These are phyloP conservation scores for Papilio elwesi DNA, from an alignment of 2,888 invertebrate genomes.

Conservation along the genomic window DNA sequence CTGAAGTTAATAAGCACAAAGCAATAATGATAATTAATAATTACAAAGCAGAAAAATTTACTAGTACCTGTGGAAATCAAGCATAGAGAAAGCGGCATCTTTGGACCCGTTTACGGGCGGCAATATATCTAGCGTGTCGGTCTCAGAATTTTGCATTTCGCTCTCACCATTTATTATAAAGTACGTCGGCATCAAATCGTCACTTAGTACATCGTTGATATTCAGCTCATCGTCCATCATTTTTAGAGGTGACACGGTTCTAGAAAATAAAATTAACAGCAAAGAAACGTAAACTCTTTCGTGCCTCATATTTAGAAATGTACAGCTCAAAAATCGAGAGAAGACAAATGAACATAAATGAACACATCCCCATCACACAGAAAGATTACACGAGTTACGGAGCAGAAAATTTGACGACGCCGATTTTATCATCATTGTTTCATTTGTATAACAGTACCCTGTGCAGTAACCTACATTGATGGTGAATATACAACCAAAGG, in stretches of 20 bases:
- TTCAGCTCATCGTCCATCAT: conserved; percentile 74
- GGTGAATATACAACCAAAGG: background rate
- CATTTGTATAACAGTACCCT: conserved; percentile 58
- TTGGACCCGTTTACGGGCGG: conserved; percentile 84
- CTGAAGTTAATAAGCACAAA: too few relatives aligned
- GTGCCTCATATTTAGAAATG: conserved; percentile 27
- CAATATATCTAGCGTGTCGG: conserved; percentile 44
- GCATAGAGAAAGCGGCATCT: conserved; percentile 85
- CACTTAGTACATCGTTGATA: conserved; percentile 87
- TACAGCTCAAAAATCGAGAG: conserved; percentile 1
- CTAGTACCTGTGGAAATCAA: conserved; percentile 88
- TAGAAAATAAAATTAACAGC: conserved; percentile 16
- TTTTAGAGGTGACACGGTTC: conserved; percentile 44
- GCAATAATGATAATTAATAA: conserved; percentile 22
- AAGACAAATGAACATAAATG: conserved; percentile 23
- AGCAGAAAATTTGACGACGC: conserved; percentile 71
- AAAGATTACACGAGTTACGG: conserved; percentile 70
- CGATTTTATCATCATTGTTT: conserved; percentile 55
- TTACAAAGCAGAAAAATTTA: conserved; percentile 16
- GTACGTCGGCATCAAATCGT: conserved; percentile 88
- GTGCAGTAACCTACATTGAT: background rate
- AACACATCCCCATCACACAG: conserved; percentile 45
- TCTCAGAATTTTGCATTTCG: conserved; percentile 46
- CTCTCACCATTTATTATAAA: conserved; percentile 79
- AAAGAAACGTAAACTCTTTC: conserved; percentile 43